Percentiles rank a stretch among this genome's conserved stretches.
These are phyloP conservation scores for Syncerus caffer DNA, from an alignment of 2,797 vertebrate genomes.

Conservation along the genomic window DNA sequence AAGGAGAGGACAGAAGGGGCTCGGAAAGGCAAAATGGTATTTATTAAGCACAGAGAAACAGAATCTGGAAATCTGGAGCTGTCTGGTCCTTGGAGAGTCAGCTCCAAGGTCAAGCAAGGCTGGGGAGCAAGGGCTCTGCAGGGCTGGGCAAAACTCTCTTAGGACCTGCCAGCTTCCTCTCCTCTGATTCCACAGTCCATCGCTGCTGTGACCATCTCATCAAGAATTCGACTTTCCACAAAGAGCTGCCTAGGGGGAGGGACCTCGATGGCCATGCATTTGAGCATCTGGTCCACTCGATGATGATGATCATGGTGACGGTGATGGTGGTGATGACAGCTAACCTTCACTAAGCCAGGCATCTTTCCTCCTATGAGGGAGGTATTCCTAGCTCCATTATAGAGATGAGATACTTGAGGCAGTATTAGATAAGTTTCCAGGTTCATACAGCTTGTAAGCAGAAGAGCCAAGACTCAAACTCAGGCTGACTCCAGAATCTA, in stretches of 20 bases:
- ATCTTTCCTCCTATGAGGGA: background rate
- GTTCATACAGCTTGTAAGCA: background rate
- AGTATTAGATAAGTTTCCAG: background rate
- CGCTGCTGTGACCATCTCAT: background rate
- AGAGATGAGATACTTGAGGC: background rate
- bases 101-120: background rate
- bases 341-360: background rate
- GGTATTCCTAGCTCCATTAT: background rate
- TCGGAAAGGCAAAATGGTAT: background rate
- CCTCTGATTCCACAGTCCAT: background rate
- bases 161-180: background rate
- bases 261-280: background rate
- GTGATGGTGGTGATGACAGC: background rate
- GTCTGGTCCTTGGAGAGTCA: background rate
- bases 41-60: conserved; percentile 26
- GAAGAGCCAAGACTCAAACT: background rate
- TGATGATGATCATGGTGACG: background rate
- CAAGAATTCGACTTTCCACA: conserved; percentile 10
- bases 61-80: background rate
- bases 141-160: background rate
- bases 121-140: background rate
- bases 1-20: conserved; percentile 10
- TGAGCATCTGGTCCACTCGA: background rate
- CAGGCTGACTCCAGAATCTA: background rate
- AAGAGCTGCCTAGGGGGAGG: background rate